Conservation (phyloP, 2,888 invertebrate genomes). For the Zele albiditarsus region DNA sequence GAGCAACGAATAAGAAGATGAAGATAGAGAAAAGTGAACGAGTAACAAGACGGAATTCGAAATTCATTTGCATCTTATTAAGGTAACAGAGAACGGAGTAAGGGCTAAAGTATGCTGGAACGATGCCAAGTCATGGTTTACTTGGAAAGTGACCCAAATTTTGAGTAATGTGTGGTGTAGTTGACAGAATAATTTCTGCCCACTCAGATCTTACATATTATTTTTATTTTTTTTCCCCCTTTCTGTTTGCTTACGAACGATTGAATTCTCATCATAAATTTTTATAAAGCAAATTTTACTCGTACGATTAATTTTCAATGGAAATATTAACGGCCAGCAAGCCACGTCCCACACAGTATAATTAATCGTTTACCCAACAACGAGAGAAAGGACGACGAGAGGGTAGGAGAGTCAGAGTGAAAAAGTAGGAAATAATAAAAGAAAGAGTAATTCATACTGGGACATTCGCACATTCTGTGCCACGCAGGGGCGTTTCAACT, state of each 20-base stretch:
- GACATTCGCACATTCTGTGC: slow-evolving; percentile 29
- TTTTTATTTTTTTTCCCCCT: slow-evolving; percentile 13
- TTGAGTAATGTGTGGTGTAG: slow-evolving; percentile 17
- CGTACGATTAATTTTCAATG: slow-evolving; percentile 19
- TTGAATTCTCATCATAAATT: neutral
- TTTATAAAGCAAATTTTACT: slow-evolving; percentile 16
- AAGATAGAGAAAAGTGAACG: slow-evolving; percentile 5
- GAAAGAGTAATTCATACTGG: slow-evolving; percentile 37
- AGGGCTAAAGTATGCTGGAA: slow-evolving; percentile 12
- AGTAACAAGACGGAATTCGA: slow-evolving; percentile 27
- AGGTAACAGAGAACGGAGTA: slow-evolving; percentile 18
- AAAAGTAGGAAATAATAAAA: slow-evolving; percentile 14
- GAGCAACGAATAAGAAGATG: neutral
- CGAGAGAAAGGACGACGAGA: neutral
- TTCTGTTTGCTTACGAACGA: slow-evolving; percentile 1
- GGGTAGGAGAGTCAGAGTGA: neutral
- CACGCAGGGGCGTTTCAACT: slow-evolving; percentile 12
- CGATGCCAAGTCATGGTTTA: slow-evolving; percentile 32
- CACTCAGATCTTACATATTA: neutral
- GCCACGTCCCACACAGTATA: neutral
- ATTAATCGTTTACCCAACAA: slow-evolving; percentile 15
- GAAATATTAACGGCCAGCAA: slow-evolving; percentile 20
- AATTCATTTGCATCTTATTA: slow-evolving; percentile 40
- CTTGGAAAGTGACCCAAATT: slow-evolving; percentile 29
- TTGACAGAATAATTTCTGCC: slow-evolving; percentile 10